phyloP scores from a whole-genome alignment of 2,888 invertebrate species.

The Alloplasta piceator region DNA sequence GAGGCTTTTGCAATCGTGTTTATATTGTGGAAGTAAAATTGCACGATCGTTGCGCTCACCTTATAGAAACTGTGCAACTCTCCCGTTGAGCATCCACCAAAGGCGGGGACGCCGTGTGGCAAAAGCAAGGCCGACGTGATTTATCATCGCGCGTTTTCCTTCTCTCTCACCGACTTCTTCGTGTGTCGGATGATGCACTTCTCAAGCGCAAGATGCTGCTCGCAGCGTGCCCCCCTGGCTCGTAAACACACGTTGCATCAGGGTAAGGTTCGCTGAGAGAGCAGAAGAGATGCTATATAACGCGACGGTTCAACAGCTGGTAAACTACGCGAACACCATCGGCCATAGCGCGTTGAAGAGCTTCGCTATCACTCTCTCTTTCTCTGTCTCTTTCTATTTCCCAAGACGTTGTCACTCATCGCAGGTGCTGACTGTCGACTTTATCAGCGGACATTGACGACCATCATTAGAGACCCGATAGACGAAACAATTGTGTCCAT shows the following conservation, averaged over 20 bases:
- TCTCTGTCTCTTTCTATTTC: slow-evolving; percentile 3
- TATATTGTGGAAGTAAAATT: slow-evolving; percentile 47
- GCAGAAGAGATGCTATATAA: slow-evolving; percentile 56
- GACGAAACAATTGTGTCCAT: slow-evolving; percentile 42
- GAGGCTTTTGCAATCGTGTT: slow-evolving; percentile 37
- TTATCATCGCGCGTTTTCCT: slow-evolving; percentile 74
- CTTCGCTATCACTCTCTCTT: slow-evolving; percentile 13
- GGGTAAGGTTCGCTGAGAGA: slow-evolving; percentile 57
- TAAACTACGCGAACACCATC: slow-evolving; percentile 69
- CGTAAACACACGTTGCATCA: slow-evolving; percentile 76
- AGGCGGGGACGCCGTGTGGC: slow-evolving; percentile 56
- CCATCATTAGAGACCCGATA: slow-evolving; percentile 48
- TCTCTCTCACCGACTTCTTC: slow-evolving; percentile 54
- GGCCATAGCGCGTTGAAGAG: slow-evolving; percentile 52
- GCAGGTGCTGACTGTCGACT: slow-evolving; percentile 53
- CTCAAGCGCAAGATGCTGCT: slow-evolving; percentile 60
- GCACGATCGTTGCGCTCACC: slow-evolving; percentile 39
- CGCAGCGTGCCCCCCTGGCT: slow-evolving; percentile 73
- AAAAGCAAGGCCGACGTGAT: slow-evolving; percentile 72
- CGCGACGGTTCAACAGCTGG: slow-evolving; percentile 71
- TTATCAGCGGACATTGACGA: slow-evolving; percentile 61
- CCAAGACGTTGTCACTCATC: slow-evolving; percentile 66
- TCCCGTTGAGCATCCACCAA: slow-evolving; percentile 66
- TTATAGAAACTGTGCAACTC: slow-evolving; percentile 50
- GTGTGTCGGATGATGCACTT: slow-evolving; percentile 60